Evolutionary conservation across 2,797 vertebrate genomes (phyloP), one percentile per base, ranked within the genome.

Genomic region (Pseudomugil gertrudae): DNA sequence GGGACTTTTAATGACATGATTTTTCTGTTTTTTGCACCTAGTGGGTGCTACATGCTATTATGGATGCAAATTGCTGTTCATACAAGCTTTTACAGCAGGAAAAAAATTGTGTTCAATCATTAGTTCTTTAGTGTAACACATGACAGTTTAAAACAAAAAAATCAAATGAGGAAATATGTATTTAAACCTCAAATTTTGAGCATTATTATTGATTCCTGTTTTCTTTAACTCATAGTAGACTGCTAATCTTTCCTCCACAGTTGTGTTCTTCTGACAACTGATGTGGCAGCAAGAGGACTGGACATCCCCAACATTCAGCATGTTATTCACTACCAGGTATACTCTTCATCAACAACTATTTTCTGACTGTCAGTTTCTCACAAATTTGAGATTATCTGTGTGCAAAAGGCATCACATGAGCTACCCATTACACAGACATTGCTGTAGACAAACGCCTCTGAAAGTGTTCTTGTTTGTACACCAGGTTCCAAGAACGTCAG

Each of bases 321-420:
- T 66, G 98, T 99, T 77, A 96, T 99, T 79, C 98, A 99, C 87
- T 99, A 99, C 90, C 97, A 99, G 95, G 98, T 98, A 84, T 50
- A n/a, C 11, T 54, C 40, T 24, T 14, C 0, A 45, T 10, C n/a
- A 9, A n/a, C 19, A 45, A 3, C 9, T 40, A 15, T 29, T 29
- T 69, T 45, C 58, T 50, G 10, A 23, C 15, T 32, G 19, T 3
- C 9, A n/a, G 40, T 58, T 47, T 11, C 13, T 11, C 19, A 9
- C 45, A 45, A 21, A n/a, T 24, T 13, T 36, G 13, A 13, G 40
- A n/a, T 45, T 45, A 10, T 21, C n/a, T 45, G 43, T 3, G 19
- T 45, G 43, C 19, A 21, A 10, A 45, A 45, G 9, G 43, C 8
- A 45, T 9, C 1, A 21, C 8, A 43, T 43, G 40, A 45, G n/a